phyloP scores from a whole-genome alignment of 2,113 vertebrate genomes.

The Pygoscelis antarcticus region DNA sequence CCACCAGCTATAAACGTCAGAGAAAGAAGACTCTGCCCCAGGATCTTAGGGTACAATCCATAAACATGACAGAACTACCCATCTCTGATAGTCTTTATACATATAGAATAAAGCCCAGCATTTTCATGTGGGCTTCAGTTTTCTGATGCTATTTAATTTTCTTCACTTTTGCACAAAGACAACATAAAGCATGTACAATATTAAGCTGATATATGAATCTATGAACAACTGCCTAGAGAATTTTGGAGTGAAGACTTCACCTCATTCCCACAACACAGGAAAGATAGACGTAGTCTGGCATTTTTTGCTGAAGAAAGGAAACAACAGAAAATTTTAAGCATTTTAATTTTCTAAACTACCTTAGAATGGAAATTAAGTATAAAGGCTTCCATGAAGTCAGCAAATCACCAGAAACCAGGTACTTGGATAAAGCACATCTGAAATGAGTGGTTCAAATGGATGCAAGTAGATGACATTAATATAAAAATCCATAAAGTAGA shows the following conservation, averaged over 20 bases:
- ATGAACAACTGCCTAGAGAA: neutral
- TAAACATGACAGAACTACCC: neutral
- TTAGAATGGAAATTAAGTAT: neutral
- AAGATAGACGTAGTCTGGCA: rapidly evolving
- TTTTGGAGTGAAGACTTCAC: neutral
- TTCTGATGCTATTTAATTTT: neutral
- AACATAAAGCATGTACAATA: neutral
- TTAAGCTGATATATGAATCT: neutral
- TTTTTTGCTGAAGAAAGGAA: neutral
- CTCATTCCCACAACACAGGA: neutral
- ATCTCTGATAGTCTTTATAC: neutral
- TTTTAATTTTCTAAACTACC: neutral
- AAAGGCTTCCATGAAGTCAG: neutral
- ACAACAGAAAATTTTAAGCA: neutral
- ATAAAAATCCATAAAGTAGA: constrained; percentile 5
- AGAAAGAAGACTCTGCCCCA: neutral
- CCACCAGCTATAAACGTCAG: neutral
- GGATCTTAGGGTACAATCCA: neutral
- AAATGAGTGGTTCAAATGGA: neutral
- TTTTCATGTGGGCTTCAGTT: neutral
- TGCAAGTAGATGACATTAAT: neutral
- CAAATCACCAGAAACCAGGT: neutral
- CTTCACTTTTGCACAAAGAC: neutral
- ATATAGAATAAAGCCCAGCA: neutral
- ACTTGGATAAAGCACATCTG: neutral